Conservation (phyloP, 2,888 invertebrate genomes). For the Clostera curtula region DNA sequence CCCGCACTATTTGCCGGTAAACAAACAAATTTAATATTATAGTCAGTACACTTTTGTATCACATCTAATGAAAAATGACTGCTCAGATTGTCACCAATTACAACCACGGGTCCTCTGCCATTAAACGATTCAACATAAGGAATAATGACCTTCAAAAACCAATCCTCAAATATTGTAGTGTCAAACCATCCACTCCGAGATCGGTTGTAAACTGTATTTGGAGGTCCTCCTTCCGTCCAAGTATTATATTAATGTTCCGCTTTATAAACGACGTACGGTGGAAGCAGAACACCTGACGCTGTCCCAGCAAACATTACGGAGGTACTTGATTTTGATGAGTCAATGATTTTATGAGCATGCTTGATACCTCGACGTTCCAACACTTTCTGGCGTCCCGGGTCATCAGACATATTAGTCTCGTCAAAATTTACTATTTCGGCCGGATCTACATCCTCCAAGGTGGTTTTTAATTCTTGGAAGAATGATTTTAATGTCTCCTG, state of each 20-base stretch:
- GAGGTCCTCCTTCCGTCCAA: conserved; percentile 7
- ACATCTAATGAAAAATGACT: no score
- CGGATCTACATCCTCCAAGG: conserved; percentile 2
- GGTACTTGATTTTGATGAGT: conserved; percentile 5
- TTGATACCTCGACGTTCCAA: conserved; percentile 1
- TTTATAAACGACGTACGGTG: conserved; percentile 9
- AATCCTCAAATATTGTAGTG: conserved; percentile 5
- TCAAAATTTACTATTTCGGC: conserved; percentile 6
- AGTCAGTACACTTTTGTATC: conserved; percentile 18
- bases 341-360: conserved; percentile 4
- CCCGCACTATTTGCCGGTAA: conserved; percentile 32
- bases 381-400: conserved; percentile 5
- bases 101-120: conserved; percentile 1
- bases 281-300: conserved; percentile 6
- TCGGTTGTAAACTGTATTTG: conserved; percentile 6
- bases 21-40: conserved; percentile 26
- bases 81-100: no score
- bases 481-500: no score
- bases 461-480: conserved; percentile 1
- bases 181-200: conserved; percentile 10
- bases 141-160: conserved; percentile 3
- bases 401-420: conserved; percentile 7
- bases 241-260: conserved; percentile 6
- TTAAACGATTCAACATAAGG: conserved; percentile 12
- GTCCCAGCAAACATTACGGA: conserved; percentile 10